Base-by-base conservation (phyloP, 2,113 vertebrate species). In the Dryoscopus gambensis region DNA sequence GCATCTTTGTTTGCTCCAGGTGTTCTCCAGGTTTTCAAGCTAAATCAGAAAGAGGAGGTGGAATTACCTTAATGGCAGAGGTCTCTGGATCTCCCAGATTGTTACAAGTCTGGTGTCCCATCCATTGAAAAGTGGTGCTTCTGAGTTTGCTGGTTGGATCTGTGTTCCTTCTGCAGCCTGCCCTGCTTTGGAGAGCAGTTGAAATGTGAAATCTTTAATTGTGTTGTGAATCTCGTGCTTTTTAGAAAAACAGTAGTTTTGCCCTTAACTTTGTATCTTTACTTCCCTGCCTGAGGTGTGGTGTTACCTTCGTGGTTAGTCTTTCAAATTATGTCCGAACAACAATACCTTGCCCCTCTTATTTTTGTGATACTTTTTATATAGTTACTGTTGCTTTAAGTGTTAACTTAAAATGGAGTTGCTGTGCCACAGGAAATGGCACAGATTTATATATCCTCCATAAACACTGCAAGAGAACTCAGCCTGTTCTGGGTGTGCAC, bases 391-490 rank as follows among this genome's bases (percentile, higher is more conserved):
- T 75, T 78, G 27, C 42, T 94, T 84, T 89, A 74, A 40, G 18
- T 64, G 9, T n/a, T 80, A 31, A 35, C 27, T 70, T 55, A 30
- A 59, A 80, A 37, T 4, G 3, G 44, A 76, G 40, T 74, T 0
- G 0, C 56, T 27, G 23, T 83, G 57, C 44, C 15, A 19, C 57
- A 56, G 88, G 62, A 96, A 68, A 47, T 27, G 37, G 35, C 52
- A 33, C 12, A 55, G 42, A 59, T 89, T 87, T 71, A 7, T 49
- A 0, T 49, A 3, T 50, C 0, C 0, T 35, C 15, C 25, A 8
- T 65, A 35, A 69, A 65, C 19, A 19, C 21, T 22, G 5, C 6
- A 16, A 19, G 35, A 68, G 49, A 76, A 22, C 21, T 59, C n/a
- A 10, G 25, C 13, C 30, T 46, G 0, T 37, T 69, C n/a, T 60